phyloP scores from a whole-genome alignment of 2,888 invertebrate genomes.

The Zootermopsis nevadensis region DNA sequence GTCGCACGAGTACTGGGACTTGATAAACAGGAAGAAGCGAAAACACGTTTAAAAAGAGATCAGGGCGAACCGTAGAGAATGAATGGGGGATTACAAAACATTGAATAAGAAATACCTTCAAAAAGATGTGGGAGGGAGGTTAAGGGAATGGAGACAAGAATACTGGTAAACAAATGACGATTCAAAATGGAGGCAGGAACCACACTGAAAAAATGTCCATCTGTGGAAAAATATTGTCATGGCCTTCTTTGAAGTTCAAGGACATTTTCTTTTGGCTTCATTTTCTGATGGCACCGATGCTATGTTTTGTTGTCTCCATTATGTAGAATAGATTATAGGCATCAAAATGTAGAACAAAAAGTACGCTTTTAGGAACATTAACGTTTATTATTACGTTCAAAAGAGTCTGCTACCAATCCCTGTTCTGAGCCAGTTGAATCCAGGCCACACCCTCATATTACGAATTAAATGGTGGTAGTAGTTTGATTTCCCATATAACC shows the following conservation, averaged over 20 bases:
- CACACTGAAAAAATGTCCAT: not conserved
- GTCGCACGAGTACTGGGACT: not conserved
- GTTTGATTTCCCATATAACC: too few species aligned
- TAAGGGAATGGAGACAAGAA: not conserved
- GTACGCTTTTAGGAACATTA: too few species aligned
- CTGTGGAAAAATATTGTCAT: not conserved
- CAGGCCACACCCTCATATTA: too few species aligned
- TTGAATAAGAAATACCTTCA: constrained; percentile 22
- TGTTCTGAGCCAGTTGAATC: too few species aligned
- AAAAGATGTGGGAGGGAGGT: not conserved
- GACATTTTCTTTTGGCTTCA: not conserved
- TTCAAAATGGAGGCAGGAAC: constrained; percentile 15
- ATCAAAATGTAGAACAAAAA: too few species aligned
- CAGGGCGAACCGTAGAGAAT: constrained; percentile 36
- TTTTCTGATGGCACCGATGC: too few species aligned
- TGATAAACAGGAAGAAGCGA: constrained; percentile 33
- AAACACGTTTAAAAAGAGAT: constrained; percentile 35
- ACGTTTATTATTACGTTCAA: too few species aligned
- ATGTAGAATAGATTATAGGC: too few species aligned
- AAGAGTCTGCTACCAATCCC: too few species aligned
- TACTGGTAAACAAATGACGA: constrained; percentile 37
- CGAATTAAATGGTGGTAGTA: too few species aligned
- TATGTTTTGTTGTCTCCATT: too few species aligned
- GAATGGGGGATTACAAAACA: constrained; percentile 33
- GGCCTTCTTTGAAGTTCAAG: not conserved